These are phyloP conservation scores for Cantharis flavilabris DNA, from an alignment of 2,888 invertebrate species.

Conservation along the genomic window DNA sequence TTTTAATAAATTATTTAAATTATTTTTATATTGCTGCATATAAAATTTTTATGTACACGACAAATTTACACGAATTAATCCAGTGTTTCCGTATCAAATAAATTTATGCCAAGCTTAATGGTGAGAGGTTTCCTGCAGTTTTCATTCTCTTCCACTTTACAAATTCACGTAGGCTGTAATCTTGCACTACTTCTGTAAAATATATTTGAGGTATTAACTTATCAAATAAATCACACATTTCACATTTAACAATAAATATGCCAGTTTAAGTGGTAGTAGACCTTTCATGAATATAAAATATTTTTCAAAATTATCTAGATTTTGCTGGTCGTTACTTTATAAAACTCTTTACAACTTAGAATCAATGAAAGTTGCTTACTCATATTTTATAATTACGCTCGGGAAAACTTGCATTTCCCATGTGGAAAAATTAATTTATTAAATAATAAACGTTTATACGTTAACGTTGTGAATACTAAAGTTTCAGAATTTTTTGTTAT, in stretches of 20 bases:
- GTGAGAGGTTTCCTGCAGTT: slow-evolving; percentile 3
- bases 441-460: background rate
- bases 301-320: background rate
- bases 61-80: slow-evolving; percentile 1
- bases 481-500: background rate
- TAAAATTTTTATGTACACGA: slow-evolving; percentile 1
- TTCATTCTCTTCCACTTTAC: slow-evolving; percentile 3
- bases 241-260: background rate
- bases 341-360: background rate
- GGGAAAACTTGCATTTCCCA: background rate
- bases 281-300: background rate
- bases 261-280: background rate
- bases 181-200: slow-evolving; percentile 4
- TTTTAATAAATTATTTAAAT: background rate
- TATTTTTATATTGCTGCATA: background rate
- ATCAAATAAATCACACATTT: slow-evolving; percentile 4
- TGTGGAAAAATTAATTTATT: background rate
- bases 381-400: background rate
- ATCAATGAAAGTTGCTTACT: background rate
- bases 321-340: background rate
- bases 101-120: slow-evolving; percentile 4
- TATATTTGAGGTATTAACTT: slow-evolving; percentile 4
- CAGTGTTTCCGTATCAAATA: slow-evolving; percentile 4
- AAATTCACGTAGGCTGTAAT: slow-evolving; percentile 2
- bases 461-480: background rate